Conservation (phyloP, 2,113 vertebrate genomes). For the Actenoides hombroni region DNA sequence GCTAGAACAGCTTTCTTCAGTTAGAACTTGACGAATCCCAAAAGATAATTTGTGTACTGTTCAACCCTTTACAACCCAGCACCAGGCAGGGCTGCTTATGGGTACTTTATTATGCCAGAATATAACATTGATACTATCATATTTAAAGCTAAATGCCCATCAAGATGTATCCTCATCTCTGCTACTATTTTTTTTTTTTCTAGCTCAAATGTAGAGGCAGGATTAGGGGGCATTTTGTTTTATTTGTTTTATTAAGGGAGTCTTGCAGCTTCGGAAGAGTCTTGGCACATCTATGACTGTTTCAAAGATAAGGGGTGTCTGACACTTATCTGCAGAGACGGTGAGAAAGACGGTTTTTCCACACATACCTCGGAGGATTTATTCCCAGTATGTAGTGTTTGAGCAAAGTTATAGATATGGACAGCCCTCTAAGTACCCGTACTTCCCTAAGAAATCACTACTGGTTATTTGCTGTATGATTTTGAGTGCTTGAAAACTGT, state of each 20-base stretch:
- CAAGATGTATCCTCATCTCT: not conserved
- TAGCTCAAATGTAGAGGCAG: not conserved
- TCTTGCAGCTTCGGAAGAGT: not conserved
- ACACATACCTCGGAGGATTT: not conserved
- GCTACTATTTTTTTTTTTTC: not conserved
- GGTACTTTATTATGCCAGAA: not conserved
- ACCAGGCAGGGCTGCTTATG: not conserved
- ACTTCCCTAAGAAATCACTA: not conserved
- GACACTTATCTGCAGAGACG: not conserved
- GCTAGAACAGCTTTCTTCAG: not conserved
- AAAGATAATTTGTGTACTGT: not conserved
- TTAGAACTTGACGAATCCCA: not conserved
- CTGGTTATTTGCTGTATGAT: not conserved
- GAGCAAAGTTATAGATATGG: not conserved
- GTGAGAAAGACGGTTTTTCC: not conserved
- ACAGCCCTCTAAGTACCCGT: not conserved
- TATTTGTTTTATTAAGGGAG: not conserved
- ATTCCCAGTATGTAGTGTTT: not conserved
- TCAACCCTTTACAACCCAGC: not conserved
- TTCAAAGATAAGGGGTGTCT: not conserved
- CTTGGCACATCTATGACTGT: not conserved
- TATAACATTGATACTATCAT: not conserved
- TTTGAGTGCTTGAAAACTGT: not conserved
- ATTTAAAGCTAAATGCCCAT: not conserved
- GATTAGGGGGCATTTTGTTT: not conserved